Base-by-base conservation (phyloP, 2,888 invertebrate genomes). In the Ametastegia equiseti region DNA sequence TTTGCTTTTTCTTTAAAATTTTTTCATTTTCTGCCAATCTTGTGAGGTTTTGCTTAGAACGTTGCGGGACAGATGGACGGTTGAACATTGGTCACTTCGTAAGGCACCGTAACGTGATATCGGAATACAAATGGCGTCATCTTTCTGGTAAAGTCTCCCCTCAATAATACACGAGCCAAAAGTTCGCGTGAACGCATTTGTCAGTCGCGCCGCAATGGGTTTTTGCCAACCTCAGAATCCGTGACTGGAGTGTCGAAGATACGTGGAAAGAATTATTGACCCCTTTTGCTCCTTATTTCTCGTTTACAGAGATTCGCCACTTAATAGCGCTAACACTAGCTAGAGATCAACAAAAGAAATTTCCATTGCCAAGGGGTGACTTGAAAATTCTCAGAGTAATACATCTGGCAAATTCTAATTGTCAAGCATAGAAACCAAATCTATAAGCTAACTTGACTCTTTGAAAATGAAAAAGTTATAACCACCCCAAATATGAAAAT, bases 221-320 rank as follows among this genome's bases (percentile, higher is more conserved):
- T 87, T 87, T 87, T 86, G 87, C 87, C 80, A 84, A 82, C 86
- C 81, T 86, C 85, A 86, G 85, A 79, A 69, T 84, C 83, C 88
- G 83, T 84, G 86, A 87, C 85, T 85, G 80, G 83, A 81, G 81
- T 80, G 33, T 54, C 77, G 75, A 63, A 19, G 80, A 54, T 30
- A 3, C 36, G 47, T 47, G 71, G 47, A 71, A 71, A 71, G 47
- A 71, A 71, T 71, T 71, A 71, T 71, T 47, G 71, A 71, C 47
- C 71, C 45, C 13, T 23, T 67, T n/a, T n/a, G n/a, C n/a, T 39
- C 39, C 19, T 39, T n/a, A 4, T 67, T 27, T 13, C 47, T 71
- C 5, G 45, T 71, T 27, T 15, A 47, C 5, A 27, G 13, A 4
- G 45, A 27, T 45, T 6, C 30, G 36, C 23, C n/a, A 42, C 45